These are phyloP conservation scores for Lepidothrix coronata DNA, from an alignment of 2,113 vertebrate genomes.

Conservation along the genomic window DNA sequence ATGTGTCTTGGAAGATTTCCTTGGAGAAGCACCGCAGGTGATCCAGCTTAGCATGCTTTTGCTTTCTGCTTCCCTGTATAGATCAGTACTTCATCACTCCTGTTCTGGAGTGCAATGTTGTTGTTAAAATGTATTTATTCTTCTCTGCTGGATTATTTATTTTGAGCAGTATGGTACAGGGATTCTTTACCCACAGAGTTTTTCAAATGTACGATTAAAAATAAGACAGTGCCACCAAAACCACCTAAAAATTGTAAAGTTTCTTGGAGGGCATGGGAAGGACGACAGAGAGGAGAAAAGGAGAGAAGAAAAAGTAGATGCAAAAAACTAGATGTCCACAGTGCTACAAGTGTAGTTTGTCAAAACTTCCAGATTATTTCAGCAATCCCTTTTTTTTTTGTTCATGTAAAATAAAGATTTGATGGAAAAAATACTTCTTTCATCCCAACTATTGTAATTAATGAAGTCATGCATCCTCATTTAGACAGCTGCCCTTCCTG, in stretches of 20 bases:
- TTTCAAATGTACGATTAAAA: background rate
- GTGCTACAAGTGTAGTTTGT: background rate
- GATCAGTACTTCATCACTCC: background rate
- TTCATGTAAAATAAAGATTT: background rate
- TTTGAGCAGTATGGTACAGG: background rate
- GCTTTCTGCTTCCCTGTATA: background rate
- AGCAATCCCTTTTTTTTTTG: background rate
- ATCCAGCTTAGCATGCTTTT: background rate
- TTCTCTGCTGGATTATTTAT: background rate
- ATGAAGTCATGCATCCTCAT: background rate
- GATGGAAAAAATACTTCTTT: background rate
- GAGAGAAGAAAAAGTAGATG: background rate
- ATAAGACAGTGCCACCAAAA: background rate
- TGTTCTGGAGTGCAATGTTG: background rate
- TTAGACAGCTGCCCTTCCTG: background rate
- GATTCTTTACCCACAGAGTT: background rate
- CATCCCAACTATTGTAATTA: background rate
- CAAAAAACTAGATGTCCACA: background rate
- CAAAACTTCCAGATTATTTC: background rate
- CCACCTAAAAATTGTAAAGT: background rate
- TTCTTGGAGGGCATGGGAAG: background rate
- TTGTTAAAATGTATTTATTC: background rate
- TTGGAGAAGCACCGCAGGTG: background rate
- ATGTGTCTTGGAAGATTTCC: background rate
- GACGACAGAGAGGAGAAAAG: background rate